Base-by-base conservation (phyloP, 1,140 invertebrate species). In the Procambarus clarkii region DNA sequence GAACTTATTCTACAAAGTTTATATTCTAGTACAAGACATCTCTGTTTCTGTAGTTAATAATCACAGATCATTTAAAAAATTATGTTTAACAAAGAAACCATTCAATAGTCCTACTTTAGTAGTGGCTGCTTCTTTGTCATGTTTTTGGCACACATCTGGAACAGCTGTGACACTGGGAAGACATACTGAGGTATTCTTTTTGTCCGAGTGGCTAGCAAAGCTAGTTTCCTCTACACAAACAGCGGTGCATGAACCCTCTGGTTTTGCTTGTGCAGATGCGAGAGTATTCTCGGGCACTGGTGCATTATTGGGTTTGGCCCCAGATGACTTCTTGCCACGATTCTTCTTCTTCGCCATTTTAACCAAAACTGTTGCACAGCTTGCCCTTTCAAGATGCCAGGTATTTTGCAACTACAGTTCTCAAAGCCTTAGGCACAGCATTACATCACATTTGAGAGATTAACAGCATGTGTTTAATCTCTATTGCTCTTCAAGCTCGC, bases 331-430 rank as follows among this genome's bases (percentile, higher is more conserved):
- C 74, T 88, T 88, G 9, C 86, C 86, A 24, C 86, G 77, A 69
- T 82, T 88, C 71, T 77, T 81, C 77, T 88, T 88, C 79, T 80
- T 80, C n/a, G 78, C 86, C 86, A 88, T 88, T 71, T 64, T 60
- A 86, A 50, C 15, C 2, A 8, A 46, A 15, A 21, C 45, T 69
- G 46, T 69, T 2, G 15, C 45, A 69, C 58, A 45, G 44, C n/a
- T 69, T 45, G 4, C 50, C 58, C 4, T 78, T 21, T 13, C 13
- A 21, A 81, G 9, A 54, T 82, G 15, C 2, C 5, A n/a, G 60
- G 60, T 82, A 54, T 44, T 58, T 24, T 24, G 48, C 50, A 82
- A 60, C 54, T 58, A 34, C 2, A 46, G 69, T 83, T 44, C 44
- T 69, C 81, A 83, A n/a, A 64, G 50, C 58, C 69, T 15, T 21